Evolutionary conservation across 2,113 vertebrate species (phyloP).

Genomic region (Neomonachus schauinslandi): DNA sequence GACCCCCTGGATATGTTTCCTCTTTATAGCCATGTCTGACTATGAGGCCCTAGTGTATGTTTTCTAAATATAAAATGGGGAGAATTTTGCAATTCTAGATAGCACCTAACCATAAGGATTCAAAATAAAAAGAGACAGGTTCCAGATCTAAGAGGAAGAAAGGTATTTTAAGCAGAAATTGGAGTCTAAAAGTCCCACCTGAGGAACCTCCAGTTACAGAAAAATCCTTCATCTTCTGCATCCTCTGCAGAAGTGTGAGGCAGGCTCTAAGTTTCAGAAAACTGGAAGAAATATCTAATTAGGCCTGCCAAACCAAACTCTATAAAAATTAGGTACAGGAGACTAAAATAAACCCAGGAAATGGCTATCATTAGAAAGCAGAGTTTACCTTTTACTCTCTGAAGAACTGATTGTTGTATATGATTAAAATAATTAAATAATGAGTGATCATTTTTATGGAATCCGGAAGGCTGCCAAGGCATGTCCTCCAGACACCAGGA

Average conservation of each 20-base stretch:
- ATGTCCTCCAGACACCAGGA: constrained; percentile 68
- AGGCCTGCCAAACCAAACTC: constrained; percentile 24
- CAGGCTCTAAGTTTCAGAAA: constrained; percentile 20
- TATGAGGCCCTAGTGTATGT: neutral
- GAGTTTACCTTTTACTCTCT: constrained; percentile 65
- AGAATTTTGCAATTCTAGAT: neutral
- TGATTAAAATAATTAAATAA: constrained; percentile 83
- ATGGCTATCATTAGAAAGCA: constrained; percentile 80
- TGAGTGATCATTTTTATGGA: constrained; percentile 81
- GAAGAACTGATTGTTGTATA: constrained; percentile 55
- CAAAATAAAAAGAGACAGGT: neutral
- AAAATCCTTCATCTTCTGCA: neutral
- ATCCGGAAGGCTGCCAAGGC: constrained; percentile 50
- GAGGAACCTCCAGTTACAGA: neutral
- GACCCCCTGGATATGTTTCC: neutral
- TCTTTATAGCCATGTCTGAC: neutral
- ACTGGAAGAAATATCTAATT: constrained; percentile 72
- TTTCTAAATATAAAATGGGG: neutral
- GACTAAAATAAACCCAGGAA: constrained; percentile 80
- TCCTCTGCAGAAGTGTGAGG: neutral
- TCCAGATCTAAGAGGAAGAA: neutral
- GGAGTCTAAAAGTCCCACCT: neutral
- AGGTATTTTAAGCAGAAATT: neutral
- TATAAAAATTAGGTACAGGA: constrained; percentile 67
- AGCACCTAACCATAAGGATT: neutral